phyloP scores from a whole-genome alignment of 2,113 vertebrate species.

The Podiceps cristatus region DNA sequence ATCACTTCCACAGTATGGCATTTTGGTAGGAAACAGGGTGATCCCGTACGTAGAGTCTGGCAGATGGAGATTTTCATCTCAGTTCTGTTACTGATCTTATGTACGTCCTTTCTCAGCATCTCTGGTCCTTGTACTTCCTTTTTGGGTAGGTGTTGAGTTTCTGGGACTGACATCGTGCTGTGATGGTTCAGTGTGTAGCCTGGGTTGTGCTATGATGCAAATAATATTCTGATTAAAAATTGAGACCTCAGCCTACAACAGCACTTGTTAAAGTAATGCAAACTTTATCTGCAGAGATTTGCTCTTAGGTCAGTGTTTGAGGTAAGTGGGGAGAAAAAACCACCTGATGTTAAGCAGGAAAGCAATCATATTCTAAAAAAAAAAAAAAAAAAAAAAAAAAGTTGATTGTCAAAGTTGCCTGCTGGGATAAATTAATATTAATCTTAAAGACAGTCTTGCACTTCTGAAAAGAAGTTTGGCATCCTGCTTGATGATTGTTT shows the following conservation, averaged over 20 bases:
- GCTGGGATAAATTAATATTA: not conserved
- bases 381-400: not conserved
- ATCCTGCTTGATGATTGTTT: not conserved
- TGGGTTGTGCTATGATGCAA: not conserved
- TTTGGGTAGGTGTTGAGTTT: not conserved
- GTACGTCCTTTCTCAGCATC: accelerated
- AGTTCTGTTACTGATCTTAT: not conserved
- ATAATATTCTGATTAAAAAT: not conserved
- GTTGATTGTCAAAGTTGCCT: not conserved
- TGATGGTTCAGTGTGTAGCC: not conserved
- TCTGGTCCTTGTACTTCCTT: not conserved
- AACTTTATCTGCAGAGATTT: not conserved
- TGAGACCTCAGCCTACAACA: not conserved
- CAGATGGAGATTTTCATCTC: not conserved
- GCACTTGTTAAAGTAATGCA: not conserved
- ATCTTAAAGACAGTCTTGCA: not conserved
- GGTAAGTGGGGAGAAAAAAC: not conserved
- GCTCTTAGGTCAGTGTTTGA: not conserved
- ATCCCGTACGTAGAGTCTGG: not conserved
- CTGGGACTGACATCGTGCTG: not conserved
- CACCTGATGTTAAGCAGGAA: not conserved
- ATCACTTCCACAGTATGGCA: not conserved
- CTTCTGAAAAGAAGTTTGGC: not conserved
- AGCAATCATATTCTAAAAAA: not conserved
- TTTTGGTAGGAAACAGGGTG: not conserved